Evolutionary conservation across 2,888 invertebrate species (phyloP).

Genomic region (Endomychus coccineus): DNA sequence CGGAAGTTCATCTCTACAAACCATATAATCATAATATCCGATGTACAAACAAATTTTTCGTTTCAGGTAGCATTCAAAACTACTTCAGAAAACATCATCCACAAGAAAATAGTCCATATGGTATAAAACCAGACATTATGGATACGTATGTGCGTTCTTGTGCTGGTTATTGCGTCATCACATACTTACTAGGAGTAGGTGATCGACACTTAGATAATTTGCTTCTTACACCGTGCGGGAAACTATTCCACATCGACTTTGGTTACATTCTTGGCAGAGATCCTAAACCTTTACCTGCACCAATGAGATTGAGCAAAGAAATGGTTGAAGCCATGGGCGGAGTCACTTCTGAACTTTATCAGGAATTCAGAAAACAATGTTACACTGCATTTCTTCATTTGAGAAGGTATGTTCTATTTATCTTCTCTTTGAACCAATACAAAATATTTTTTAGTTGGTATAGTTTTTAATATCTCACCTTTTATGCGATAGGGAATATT

Average conservation of each 20-base stretch:
- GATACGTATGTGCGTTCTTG: conserved; percentile 94
- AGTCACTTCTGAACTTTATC: conserved; percentile 82
- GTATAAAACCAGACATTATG: conserved; percentile 90
- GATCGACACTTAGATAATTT: conserved; percentile 97
- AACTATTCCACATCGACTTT: conserved; percentile 95
- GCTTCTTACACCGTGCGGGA: conserved; percentile 81
- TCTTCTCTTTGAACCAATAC: too few relatives aligned
- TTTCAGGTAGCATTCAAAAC: conserved; percentile 83
- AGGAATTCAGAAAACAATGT: conserved; percentile 88
- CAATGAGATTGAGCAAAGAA: conserved; percentile 97
- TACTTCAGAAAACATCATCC: conserved; percentile 89
- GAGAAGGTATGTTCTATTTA: conserved; percentile 64
- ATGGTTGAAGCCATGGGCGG: conserved; percentile 99
- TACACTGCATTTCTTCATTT: conserved; percentile 95
- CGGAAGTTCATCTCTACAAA: too few relatives aligned
- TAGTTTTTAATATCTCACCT: too few relatives aligned
- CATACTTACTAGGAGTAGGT: conserved; percentile 94
- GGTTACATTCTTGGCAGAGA: conserved; percentile 96
- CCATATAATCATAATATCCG: background rate
- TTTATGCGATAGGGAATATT: too few relatives aligned
- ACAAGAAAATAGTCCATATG: conserved; percentile 79
- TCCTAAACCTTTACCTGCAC: conserved; percentile 97
- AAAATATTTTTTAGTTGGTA: too few relatives aligned
- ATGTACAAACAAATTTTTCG: too few relatives aligned
- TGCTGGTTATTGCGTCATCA: conserved; percentile 97